Evolutionary conservation across 2,113 vertebrate genomes (phyloP).

Genomic region (Psophia crepitans): DNA sequence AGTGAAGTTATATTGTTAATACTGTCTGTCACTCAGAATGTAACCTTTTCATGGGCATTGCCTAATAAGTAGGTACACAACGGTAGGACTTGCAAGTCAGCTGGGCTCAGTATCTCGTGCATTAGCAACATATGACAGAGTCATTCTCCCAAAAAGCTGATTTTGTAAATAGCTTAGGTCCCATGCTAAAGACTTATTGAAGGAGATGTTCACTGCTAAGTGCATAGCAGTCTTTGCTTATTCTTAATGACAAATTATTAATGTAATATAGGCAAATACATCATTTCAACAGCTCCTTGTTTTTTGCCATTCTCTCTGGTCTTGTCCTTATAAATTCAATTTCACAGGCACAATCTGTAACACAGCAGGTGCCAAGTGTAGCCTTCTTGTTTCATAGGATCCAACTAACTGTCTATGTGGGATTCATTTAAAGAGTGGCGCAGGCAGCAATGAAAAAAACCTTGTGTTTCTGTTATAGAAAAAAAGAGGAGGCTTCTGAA

Average conservation of each 20-base stretch:
- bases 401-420: conserved; percentile 24
- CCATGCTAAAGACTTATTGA: neutral
- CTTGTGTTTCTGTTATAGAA: neutral
- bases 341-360: conserved; percentile 57
- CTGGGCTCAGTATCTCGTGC: neutral
- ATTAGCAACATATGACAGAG: neutral
- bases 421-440: conserved; percentile 30
- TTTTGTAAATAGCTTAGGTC: neutral
- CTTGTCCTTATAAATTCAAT: conserved; percentile 51
- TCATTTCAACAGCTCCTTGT: neutral
- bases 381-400: conserved; percentile 46
- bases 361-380: conserved; percentile 44
- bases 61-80: neutral
- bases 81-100: neutral
- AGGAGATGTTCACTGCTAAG: neutral
- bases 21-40: neutral
- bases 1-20: neutral
- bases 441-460: neutral
- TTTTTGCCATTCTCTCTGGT: conserved; percentile 35
- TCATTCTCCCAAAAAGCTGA: neutral
- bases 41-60: neutral
- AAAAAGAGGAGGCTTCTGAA: neutral
- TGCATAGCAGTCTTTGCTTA: neutral
- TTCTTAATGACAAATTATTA: conserved; percentile 6
- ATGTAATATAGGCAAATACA: neutral